phyloP scores from a whole-genome alignment of 53 echinoderm and acorn worm species.

The Echinarachnius parma region DNA sequence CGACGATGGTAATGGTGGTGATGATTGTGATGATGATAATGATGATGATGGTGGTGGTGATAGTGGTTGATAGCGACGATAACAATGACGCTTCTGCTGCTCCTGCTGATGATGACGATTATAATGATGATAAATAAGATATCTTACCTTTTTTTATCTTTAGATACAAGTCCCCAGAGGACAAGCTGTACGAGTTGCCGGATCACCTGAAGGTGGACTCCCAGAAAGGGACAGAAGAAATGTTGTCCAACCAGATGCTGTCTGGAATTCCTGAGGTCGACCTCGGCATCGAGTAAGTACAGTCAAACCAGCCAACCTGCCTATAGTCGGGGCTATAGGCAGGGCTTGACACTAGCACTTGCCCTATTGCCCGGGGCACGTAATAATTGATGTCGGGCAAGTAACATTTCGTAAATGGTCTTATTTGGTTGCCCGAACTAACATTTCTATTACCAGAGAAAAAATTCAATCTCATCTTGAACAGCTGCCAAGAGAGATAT shows the following conservation, averaged over 20 bases:
- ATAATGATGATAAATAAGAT: too few relatives aligned
- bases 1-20: not conserved
- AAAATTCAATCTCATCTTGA: too few relatives aligned
- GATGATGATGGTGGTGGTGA: not conserved
- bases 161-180: constrained; percentile 78
- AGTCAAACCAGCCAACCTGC: too few relatives aligned
- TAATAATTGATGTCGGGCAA: too few relatives aligned
- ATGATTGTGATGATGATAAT: not conserved
- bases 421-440: too few relatives aligned
- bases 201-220: constrained; percentile 78
- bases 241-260: constrained; percentile 98
- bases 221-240: constrained; percentile 85
- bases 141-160: not conserved
- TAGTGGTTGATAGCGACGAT: too few relatives aligned
- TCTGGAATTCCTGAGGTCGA: constrained; percentile 98
- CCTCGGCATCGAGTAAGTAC: constrained; percentile 93
- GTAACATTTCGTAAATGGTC: too few relatives aligned
- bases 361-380: too few relatives aligned
- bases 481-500: too few relatives aligned
- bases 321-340: too few relatives aligned
- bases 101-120: not conserved
- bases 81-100: not conserved
- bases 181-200: constrained; percentile 93
- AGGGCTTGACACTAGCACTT: too few relatives aligned
- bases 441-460: too few relatives aligned